Evolutionary conservation across 2,113 vertebrate species (phyloP).

Genomic region (Conger conger): DNA sequence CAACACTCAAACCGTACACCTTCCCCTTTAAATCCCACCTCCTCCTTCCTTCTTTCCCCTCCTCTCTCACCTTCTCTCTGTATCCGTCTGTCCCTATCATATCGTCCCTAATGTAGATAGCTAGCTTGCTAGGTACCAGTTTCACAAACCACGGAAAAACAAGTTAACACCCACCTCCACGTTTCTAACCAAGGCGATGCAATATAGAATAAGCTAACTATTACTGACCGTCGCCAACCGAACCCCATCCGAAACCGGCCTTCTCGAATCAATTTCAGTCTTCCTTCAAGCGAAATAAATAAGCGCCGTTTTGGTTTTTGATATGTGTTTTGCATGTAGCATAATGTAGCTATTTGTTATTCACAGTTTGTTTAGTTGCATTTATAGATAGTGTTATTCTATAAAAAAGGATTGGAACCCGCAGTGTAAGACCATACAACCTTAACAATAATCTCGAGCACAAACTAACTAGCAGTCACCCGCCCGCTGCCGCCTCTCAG

Average conservation of each 20-base stretch:
- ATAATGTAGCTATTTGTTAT: constrained; percentile 28
- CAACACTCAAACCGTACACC: constrained; percentile 26
- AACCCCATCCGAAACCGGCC: constrained; percentile 40
- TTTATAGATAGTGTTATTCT: constrained; percentile 42
- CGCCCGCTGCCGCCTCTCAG: constrained; percentile 68
- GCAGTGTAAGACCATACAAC: constrained; percentile 79
- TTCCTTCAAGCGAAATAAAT: constrained; percentile 22
- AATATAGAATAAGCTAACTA: background rate
- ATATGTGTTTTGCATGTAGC: constrained; percentile 3
- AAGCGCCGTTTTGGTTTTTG: constrained; percentile 8
- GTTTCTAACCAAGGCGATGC: constrained; percentile 3
- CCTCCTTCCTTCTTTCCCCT: constrained; percentile 14
- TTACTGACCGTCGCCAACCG: constrained; percentile 16
- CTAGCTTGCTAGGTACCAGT: constrained; percentile 6
- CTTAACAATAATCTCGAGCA: constrained; percentile 76
- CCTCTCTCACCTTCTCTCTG: constrained; percentile 43
- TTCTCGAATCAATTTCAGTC: constrained; percentile 41
- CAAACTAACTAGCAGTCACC: constrained; percentile 74
- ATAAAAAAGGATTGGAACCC: constrained; percentile 51
- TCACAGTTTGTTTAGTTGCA: constrained; percentile 44
- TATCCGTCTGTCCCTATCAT: constrained; percentile 57
- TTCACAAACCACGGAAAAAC: constrained; percentile 27
- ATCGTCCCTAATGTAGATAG: constrained; percentile 50
- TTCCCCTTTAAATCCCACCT: constrained; percentile 63
- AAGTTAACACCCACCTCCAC: constrained; percentile 30